These are phyloP conservation scores for Prorops nasuta DNA, from an alignment of 1,140 invertebrate genomes.

Conservation along the genomic window DNA sequence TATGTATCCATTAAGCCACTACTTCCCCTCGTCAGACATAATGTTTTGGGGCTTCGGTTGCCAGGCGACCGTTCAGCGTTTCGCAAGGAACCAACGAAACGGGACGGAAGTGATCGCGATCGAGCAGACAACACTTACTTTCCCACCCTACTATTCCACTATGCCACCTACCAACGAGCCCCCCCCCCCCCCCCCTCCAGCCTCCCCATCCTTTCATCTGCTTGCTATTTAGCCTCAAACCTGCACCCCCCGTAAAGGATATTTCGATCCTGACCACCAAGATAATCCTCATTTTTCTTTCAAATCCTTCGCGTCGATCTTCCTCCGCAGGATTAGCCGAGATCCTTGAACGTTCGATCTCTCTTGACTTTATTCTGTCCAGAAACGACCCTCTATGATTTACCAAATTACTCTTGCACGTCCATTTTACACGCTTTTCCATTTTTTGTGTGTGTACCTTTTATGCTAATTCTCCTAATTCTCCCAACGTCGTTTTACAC, in stretches of 20 bases:
- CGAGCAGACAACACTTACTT: conserved; percentile 35
- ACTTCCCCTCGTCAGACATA: conserved; percentile 25
- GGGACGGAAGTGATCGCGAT: conserved; percentile 42
- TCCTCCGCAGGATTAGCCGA: conserved; percentile 12
- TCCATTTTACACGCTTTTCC: too few relatives aligned
- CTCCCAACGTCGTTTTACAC: too few relatives aligned
- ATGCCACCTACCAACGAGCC: too few relatives aligned
- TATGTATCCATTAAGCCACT: conserved; percentile 46
- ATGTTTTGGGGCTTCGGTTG: conserved; percentile 46
- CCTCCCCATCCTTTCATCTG: neutral
- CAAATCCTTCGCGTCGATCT: conserved; percentile 13
- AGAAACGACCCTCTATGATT: too few relatives aligned
- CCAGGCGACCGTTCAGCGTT: conserved; percentile 38
- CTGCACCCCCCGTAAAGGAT: conserved; percentile 8
- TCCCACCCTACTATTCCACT: too few relatives aligned
- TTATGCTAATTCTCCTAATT: too few relatives aligned
- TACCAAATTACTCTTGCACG: too few relatives aligned
- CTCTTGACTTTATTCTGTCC: conserved; percentile 15
- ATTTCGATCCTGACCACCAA: conserved; percentile 16
- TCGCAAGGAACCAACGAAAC: conserved; percentile 26
- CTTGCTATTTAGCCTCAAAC: neutral
- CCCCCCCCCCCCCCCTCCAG: neutral
- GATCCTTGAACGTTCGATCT: conserved; percentile 10
- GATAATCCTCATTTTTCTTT: conserved; percentile 13
- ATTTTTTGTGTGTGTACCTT: too few relatives aligned